Evolutionary conservation across 2,797 vertebrate genomes (phyloP).

Genomic region (Hemitrygon akajei): DNA sequence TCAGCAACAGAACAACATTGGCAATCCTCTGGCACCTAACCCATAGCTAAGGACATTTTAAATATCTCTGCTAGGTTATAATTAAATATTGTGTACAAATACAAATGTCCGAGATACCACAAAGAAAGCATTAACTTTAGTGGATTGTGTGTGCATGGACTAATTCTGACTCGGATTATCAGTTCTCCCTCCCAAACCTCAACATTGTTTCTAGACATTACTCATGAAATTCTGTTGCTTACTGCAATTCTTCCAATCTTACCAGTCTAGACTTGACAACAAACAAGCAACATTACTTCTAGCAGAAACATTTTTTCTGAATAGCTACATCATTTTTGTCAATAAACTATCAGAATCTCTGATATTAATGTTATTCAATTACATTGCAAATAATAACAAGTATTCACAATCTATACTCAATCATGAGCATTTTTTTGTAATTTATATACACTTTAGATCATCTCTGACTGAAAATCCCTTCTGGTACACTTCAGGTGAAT

Average conservation of each 20-base stretch:
- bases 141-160: not conserved
- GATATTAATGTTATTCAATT: not conserved
- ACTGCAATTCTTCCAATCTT: not conserved
- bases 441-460: not conserved
- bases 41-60: too few relatives aligned
- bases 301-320: not conserved
- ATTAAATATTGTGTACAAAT: not conserved
- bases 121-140: not conserved
- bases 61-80: not conserved
- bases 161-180: not conserved
- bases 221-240: constrained; percentile 2
- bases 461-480: not conserved
- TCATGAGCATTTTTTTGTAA: not conserved
- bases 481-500: not conserved
- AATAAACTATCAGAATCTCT: not conserved
- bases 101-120: not conserved
- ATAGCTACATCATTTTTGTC: not conserved
- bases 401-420: not conserved
- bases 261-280: not conserved
- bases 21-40: too few relatives aligned
- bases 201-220: constrained; percentile 1
- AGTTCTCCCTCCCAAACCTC: not conserved
- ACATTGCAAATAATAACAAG: not conserved
- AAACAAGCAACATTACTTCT: not conserved
- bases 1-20: too few relatives aligned